A percentile compares a stretch with the other conserved stretches of the same genome.
Evolutionary conservation across 2,113 vertebrate genomes (phyloP).

Genomic region (Oenanthe oenanthe): DNA sequence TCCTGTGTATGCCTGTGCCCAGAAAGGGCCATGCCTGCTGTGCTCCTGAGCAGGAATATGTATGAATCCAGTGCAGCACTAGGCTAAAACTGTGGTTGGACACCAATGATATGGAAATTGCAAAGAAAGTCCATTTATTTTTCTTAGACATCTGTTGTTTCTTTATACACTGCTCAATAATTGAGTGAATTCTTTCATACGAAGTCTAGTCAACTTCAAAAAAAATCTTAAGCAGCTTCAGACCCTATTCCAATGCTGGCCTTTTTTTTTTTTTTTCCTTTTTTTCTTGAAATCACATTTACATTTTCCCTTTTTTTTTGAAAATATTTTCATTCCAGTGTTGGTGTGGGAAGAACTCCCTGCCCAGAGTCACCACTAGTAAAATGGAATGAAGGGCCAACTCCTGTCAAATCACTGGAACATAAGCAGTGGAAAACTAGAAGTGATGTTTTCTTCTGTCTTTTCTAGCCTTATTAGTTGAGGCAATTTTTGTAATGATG

Average conservation of each 20-base stretch:
- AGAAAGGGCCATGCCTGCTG: not conserved
- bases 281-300: not conserved
- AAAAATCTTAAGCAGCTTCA: not conserved
- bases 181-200: not conserved
- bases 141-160: not conserved
- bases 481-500: not conserved
- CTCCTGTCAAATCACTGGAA: not conserved
- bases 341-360: not conserved
- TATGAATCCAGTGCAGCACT: not conserved
- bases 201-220: not conserved
- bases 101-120: not conserved
- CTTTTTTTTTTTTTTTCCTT: not conserved
- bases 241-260: not conserved
- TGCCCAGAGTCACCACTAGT: not conserved
- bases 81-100: not conserved
- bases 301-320: not conserved
- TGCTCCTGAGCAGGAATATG: accelerated
- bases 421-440: not conserved
- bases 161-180: not conserved
- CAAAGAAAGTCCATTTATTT: not conserved
- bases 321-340: not conserved
- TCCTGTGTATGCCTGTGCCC: not conserved
- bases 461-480: not conserved
- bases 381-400: not conserved
- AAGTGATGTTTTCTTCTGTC: not conserved